Percentiles rank a stretch among this genome's conserved stretches.
Conservation (phyloP, 2,797 vertebrate genomes). For the Lacerta viridis region DNA sequence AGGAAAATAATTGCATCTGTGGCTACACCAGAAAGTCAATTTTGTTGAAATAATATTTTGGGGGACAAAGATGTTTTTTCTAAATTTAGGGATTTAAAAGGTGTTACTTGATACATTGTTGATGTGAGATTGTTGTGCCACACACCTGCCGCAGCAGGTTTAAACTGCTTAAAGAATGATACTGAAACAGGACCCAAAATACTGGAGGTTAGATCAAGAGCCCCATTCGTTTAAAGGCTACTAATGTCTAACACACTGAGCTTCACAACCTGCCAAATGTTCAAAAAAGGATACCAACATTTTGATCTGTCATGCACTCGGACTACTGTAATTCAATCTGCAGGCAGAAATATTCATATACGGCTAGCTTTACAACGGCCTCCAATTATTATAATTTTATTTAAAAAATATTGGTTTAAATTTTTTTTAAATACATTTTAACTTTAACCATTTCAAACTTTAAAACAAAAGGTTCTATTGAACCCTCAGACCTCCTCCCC, state of each 20-base stretch:
- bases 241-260: conserved; percentile 25
- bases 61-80: neutral
- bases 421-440: too few species aligned
- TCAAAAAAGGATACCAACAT: neutral
- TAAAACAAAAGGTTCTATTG: too few species aligned
- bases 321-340: neutral
- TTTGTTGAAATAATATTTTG: neutral
- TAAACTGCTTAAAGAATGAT: neutral
- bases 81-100: neutral
- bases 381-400: too few species aligned
- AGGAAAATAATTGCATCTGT: conserved; percentile 22
- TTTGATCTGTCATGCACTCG: conserved; percentile 37
- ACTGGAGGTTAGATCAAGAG: conserved; percentile 41
- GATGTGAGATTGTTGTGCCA: neutral
- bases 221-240: conserved; percentile 13
- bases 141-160: neutral
- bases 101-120: neutral
- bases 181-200: neutral
- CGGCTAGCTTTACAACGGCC: neutral
- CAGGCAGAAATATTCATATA: conserved; percentile 10
- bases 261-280: neutral
- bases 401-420: too few species aligned
- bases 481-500: too few species aligned
- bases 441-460: too few species aligned
- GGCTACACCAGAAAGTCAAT: neutral